Conservation (phyloP, 1,140 invertebrate species). For the Drosophila aff. region DNA sequence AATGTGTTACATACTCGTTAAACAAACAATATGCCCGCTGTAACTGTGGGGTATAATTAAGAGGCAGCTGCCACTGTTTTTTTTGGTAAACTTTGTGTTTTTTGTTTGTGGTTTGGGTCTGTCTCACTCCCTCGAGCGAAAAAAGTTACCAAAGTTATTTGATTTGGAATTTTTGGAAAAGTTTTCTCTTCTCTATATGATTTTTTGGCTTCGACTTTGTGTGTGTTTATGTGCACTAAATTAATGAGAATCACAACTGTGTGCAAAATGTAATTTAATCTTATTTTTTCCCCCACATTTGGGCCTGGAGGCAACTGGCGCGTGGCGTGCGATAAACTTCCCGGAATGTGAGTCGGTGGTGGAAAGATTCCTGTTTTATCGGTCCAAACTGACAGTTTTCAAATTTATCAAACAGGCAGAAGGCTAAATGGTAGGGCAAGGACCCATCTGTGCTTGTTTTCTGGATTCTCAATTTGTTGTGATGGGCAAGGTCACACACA, state of each 20-base stretch:
- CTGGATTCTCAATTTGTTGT: constrained; percentile 31
- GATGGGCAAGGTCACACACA: constrained; percentile 58
- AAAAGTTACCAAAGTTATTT: constrained; percentile 77
- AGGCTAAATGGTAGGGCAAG: constrained; percentile 12
- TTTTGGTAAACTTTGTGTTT: constrained; percentile 37
- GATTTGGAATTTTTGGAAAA: constrained; percentile 70
- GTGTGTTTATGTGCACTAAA: constrained; percentile 75
- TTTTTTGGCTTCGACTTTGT: constrained; percentile 40
- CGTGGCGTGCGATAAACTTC: constrained; percentile 59
- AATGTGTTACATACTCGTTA: constrained; percentile 4
- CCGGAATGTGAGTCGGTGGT: constrained; percentile 16
- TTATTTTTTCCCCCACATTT: constrained; percentile 38
- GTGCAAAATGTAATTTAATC: constrained; percentile 80
- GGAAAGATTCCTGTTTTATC: constrained; percentile 57
- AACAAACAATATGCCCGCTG: constrained; percentile 14
- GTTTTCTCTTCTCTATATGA: constrained; percentile 56
- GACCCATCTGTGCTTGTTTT: constrained; percentile 51
- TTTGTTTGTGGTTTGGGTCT: constrained; percentile 67
- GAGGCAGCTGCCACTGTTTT: constrained; percentile 48
- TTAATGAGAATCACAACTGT: constrained; percentile 82
- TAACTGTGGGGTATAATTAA: constrained; percentile 23
- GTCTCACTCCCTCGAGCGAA: constrained; percentile 20
- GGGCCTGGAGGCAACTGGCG: constrained; percentile 45
- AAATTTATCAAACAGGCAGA: constrained; percentile 68
- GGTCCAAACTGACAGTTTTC: constrained; percentile 71